These are phyloP conservation scores for Stichopus horrens DNA, from an alignment of 53 echinoderm and acorn worm species.

Conservation along the genomic window DNA sequence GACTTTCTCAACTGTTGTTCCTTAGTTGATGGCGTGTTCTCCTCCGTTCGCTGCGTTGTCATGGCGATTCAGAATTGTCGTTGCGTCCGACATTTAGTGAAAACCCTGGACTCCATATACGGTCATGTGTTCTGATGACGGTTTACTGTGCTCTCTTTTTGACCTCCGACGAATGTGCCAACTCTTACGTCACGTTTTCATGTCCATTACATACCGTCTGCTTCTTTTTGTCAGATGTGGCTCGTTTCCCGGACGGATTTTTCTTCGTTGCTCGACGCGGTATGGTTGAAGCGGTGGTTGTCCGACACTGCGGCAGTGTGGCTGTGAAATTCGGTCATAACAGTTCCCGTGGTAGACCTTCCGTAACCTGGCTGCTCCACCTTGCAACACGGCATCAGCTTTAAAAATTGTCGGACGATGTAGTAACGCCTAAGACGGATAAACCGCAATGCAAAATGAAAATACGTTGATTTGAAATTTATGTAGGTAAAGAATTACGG, in stretches of 20 bases:
- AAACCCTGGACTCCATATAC: no score
- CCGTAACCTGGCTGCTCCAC: constrained; percentile 11
- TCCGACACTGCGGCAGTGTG: constrained; percentile 11
- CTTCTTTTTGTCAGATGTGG: constrained; percentile 14
- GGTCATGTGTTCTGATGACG: no score
- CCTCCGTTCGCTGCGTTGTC: no score
- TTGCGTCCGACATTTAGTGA: no score
- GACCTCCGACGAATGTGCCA: not conserved
- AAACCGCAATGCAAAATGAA: no score
- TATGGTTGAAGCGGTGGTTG: constrained; percentile 37
- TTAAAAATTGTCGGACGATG: constrained; percentile 25
- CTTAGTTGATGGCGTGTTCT: no score
- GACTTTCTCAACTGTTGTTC: no score
- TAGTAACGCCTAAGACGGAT: constrained; percentile 5
- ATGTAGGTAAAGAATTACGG: no score
- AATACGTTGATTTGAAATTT: no score
- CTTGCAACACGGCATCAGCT: constrained; percentile 22
- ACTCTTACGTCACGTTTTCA: not conserved
- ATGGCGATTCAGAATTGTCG: no score
- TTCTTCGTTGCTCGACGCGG: constrained; percentile 30
- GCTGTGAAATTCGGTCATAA: constrained; percentile 42
- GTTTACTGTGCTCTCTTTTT: no score
- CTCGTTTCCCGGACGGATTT: constrained; percentile 33
- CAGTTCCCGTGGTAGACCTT: constrained; percentile 10
- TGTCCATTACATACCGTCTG: not conserved